Conservation (phyloP, 2,113 vertebrate species). For the Pitta sordida region DNA sequence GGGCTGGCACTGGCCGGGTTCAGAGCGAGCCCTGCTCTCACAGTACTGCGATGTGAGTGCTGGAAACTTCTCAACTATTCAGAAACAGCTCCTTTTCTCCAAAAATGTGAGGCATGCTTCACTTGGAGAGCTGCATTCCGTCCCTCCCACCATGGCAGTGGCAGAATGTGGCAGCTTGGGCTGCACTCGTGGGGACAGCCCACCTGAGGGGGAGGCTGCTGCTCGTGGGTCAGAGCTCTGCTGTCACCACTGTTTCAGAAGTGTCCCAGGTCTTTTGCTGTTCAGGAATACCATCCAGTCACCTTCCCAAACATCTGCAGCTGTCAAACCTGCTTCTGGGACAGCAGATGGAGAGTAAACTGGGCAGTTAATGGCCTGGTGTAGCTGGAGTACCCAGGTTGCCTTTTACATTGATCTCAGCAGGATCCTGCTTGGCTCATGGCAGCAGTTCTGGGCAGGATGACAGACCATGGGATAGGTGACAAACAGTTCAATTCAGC, state of each 20-base stretch:
- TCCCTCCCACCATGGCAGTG: not conserved
- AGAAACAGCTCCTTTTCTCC: not conserved
- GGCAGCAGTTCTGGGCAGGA: not conserved
- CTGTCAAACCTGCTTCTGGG: not conserved
- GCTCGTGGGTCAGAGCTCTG: no score
- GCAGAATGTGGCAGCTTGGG: not conserved
- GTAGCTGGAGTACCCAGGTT: not conserved
- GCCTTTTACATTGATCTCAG: not conserved
- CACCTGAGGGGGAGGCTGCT: not conserved
- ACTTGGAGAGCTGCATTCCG: not conserved
- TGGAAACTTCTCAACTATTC: not conserved
- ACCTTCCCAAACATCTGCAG: not conserved
- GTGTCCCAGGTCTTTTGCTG: not conserved
- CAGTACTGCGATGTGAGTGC: not conserved
- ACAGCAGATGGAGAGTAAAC: not conserved
- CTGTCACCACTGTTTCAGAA: not conserved
- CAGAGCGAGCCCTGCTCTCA: not conserved
- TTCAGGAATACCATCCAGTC: not conserved
- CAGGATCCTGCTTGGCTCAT: not conserved
- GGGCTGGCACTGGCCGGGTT: not conserved
- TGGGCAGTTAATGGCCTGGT: accelerated
- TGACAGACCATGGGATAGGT: accelerated
- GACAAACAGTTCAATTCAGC: not conserved
- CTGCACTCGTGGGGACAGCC: not conserved
- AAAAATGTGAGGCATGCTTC: not conserved